A percentile compares a stretch with the other conserved stretches of the same genome.
phyloP scores from a whole-genome alignment of 2,888 invertebrate genomes.

The Polyploca ridens region DNA sequence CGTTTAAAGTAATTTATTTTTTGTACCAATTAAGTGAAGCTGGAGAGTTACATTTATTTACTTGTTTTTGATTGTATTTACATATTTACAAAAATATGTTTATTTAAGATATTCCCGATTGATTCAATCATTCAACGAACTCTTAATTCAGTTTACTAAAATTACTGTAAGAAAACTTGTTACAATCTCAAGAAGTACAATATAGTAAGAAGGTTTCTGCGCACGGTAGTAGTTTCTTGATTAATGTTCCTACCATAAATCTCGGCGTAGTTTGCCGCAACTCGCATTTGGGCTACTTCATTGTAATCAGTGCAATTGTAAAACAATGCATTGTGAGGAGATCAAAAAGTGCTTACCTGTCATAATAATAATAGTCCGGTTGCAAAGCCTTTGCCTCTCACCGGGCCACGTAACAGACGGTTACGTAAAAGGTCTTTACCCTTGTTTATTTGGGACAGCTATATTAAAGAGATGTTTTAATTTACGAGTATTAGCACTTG shows the following conservation, averaged over 20 bases:
- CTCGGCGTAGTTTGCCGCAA: constrained; percentile 13
- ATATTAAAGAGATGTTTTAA: constrained; percentile 75
- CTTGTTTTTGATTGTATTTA: background rate
- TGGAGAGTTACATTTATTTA: background rate
- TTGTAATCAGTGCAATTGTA: constrained; percentile 25
- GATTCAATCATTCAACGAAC: background rate
- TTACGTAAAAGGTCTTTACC: constrained; percentile 83
- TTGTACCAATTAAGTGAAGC: background rate
- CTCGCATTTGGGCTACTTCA: constrained; percentile 10
- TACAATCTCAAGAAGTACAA: background rate
- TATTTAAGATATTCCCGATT: background rate
- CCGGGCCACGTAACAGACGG: constrained; percentile 68
- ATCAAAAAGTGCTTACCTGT: constrained; percentile 58
- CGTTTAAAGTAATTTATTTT: background rate
- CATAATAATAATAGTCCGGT: constrained; percentile 65
- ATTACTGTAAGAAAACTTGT: background rate
- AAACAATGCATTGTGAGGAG: constrained; percentile 40
- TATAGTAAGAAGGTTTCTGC: background rate
- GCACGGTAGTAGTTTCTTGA: background rate
- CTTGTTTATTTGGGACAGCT: constrained; percentile 80
- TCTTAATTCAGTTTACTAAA: background rate
- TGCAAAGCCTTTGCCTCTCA: constrained; percentile 80
- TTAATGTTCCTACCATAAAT: background rate
- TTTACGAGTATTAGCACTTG: constrained; percentile 72
- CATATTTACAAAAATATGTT: background rate